These are phyloP conservation scores for Palloptera scutellata DNA, from an alignment of 2,888 invertebrate species.

Conservation along the genomic window DNA sequence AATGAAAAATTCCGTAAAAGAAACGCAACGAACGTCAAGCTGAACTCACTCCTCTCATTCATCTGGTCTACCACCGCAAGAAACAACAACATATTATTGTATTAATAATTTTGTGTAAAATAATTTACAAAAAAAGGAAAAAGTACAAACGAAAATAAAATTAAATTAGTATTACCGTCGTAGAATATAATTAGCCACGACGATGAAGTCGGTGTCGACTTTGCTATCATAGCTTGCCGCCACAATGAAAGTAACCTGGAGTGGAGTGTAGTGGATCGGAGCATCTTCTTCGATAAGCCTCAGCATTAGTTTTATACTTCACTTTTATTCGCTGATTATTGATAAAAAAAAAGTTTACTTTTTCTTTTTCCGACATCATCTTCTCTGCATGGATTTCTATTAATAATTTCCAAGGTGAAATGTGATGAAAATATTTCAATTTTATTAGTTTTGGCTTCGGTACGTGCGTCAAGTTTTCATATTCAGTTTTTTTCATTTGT, in stretches of 20 bases:
- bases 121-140: too few relatives aligned
- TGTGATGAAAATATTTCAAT: conserved; percentile 23
- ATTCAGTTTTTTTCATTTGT: too few relatives aligned
- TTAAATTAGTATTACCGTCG: conserved; percentile 35
- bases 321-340: background rate
- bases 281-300: background rate
- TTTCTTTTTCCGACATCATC: background rate
- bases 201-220: background rate
- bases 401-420: conserved; percentile 10
- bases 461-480: background rate
- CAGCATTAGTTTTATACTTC: background rate
- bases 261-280: background rate
- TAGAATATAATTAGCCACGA: conserved; percentile 38
- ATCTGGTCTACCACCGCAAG: too few relatives aligned
- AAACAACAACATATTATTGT: too few relatives aligned
- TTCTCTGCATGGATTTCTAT: conserved; percentile 6
- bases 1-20: too few relatives aligned
- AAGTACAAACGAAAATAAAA: conserved; percentile 33
- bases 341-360: conserved; percentile 3
- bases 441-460: conserved; percentile 19
- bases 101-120: too few relatives aligned
- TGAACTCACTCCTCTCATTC: too few relatives aligned
- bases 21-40: too few relatives aligned
- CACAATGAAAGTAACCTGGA: background rate
- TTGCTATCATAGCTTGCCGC: background rate